A percentile compares a stretch with the other conserved stretches of the same genome.
Conservation (phyloP, 2,888 invertebrate genomes). For the Aelia acuminata region DNA sequence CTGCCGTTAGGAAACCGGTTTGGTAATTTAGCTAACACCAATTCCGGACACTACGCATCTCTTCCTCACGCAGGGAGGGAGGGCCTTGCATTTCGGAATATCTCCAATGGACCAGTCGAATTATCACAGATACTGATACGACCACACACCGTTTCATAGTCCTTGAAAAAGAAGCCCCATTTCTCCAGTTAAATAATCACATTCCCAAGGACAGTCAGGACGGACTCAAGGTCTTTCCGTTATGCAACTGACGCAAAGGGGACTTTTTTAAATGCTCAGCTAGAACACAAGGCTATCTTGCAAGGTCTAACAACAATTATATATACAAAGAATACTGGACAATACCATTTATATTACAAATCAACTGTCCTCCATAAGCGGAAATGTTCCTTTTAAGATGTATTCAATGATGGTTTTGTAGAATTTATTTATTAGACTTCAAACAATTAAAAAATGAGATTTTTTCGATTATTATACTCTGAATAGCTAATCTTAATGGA, state of each 20-base stretch:
- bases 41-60: constrained; percentile 21
- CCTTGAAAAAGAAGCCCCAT: not conserved
- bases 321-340: not conserved
- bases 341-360: not conserved
- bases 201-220: not conserved
- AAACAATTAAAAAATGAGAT: not conserved
- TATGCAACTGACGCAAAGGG: not conserved
- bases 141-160: not conserved
- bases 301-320: not conserved
- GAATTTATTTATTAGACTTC: not conserved
- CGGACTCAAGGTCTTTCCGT: not conserved
- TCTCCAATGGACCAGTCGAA: not conserved
- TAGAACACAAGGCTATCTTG: not conserved
- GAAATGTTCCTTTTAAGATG: not conserved
- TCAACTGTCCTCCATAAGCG: not conserved
- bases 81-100: not conserved
- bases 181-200: not conserved
- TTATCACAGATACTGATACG: not conserved
- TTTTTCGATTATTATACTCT: too few relatives aligned
- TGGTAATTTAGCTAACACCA: constrained; percentile 43
- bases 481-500: too few relatives aligned
- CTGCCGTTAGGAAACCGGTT: constrained; percentile 51
- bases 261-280: constrained; percentile 11
- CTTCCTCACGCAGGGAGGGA: too few relatives aligned
- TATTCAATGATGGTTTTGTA: not conserved